Conservation (phyloP, 2,797 vertebrate genomes). For the Moxostoma hubbsi region DNA sequence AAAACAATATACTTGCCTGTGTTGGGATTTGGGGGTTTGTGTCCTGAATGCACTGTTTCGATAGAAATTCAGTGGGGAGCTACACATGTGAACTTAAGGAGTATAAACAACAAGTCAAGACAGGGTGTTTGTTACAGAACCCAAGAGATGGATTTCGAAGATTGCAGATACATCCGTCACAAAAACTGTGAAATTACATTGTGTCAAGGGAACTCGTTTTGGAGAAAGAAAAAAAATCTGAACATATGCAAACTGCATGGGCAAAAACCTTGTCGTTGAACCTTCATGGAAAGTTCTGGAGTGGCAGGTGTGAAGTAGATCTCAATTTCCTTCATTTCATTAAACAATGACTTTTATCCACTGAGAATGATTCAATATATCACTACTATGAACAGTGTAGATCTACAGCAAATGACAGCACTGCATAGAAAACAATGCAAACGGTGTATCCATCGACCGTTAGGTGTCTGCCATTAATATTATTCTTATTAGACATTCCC, state of each 20-base stretch:
- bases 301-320: neutral
- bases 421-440: no score
- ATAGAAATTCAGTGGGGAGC: neutral
- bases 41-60: neutral
- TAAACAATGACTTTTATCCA: neutral
- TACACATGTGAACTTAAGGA: conserved; percentile 28
- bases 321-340: neutral
- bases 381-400: no score
- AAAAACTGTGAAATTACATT: conserved; percentile 8
- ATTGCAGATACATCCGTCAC: neutral
- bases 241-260: neutral
- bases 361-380: no score
- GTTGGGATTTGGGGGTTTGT: neutral
- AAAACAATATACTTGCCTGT: neutral
- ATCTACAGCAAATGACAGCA: no score
- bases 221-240: no score
- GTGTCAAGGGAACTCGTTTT: neutral
- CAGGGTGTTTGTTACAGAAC: conserved; percentile 16
- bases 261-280: neutral
- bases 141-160: neutral
- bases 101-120: conserved; percentile 11
- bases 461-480: no score
- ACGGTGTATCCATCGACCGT: no score
- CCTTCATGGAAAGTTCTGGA: neutral
- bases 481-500: no score